Evolutionary conservation across 2,888 invertebrate genomes (phyloP).

Genomic region (Machimus rusticus): DNA sequence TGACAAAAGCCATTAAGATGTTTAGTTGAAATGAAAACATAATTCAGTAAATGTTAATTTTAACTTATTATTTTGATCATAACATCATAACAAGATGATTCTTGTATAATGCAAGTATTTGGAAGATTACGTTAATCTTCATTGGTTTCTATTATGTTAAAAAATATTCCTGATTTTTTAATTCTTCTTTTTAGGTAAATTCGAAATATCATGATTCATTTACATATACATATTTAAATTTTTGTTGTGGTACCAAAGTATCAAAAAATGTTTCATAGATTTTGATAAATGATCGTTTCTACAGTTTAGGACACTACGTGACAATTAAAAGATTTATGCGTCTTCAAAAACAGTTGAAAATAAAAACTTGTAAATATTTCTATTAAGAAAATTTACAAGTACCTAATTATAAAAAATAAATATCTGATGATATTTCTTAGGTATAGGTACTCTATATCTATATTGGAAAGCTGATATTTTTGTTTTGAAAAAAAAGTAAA

Average conservation of each 20-base stretch:
- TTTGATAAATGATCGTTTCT: neutral
- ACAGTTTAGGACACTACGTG: neutral
- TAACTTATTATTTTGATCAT: neutral
- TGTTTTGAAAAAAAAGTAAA: neutral
- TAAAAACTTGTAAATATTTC: neutral
- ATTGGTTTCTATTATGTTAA: neutral
- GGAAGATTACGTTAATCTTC: too few species aligned
- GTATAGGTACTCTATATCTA: too few species aligned
- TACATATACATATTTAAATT: too few species aligned
- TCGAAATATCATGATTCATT: too few species aligned
- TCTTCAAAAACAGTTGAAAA: neutral
- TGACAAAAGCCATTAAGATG: too few species aligned
- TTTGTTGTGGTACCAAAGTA: neutral
- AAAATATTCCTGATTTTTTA: neutral
- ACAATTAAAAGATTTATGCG: neutral
- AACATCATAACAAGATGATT: neutral
- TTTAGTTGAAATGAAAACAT: too few species aligned
- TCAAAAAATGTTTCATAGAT: neutral
- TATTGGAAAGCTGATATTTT: neutral
- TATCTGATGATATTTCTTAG: neutral
- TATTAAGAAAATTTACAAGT: neutral
- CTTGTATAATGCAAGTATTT: too few species aligned
- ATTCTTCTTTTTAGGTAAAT: too few species aligned
- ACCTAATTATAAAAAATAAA: neutral
- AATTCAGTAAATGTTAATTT: neutral